Conservation (phyloP, 2,113 vertebrate species). For the Ptyas mucosa region DNA sequence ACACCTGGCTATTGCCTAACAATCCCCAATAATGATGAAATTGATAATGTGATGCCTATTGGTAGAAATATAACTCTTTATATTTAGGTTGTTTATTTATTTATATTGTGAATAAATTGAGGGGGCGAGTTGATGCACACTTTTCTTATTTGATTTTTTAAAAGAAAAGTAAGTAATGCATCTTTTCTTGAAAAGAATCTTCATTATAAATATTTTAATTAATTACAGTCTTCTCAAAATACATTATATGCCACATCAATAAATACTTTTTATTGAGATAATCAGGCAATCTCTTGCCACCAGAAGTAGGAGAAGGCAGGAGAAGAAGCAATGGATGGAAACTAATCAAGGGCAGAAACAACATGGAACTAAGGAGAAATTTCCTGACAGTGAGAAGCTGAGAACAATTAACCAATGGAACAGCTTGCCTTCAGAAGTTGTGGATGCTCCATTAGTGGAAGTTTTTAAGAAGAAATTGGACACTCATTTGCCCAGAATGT, state of each 20-base stretch:
- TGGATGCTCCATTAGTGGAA: background rate
- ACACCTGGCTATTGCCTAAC: background rate
- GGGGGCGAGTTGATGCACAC: background rate
- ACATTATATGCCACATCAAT: background rate
- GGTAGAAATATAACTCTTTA: background rate
- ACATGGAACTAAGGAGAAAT: background rate
- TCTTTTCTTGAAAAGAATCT: background rate
- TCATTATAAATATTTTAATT: background rate
- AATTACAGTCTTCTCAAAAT: background rate
- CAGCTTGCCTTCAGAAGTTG: background rate
- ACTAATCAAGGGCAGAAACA: background rate
- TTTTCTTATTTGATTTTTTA: background rate
- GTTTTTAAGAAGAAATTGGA: background rate
- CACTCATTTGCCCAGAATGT: background rate
- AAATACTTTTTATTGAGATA: background rate
- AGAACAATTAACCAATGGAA: background rate
- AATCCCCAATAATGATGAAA: background rate
- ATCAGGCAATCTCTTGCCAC: background rate
- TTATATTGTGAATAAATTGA: background rate
- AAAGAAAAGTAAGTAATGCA: background rate
- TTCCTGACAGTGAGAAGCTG: background rate
- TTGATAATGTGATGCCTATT: background rate
- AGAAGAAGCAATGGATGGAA: background rate
- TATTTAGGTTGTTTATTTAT: background rate
- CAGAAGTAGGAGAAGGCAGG: background rate